Evolutionary conservation across 2,888 invertebrate species (phyloP), one percentile per base, ranked within the genome.

Genomic region (Napeogenes inachia): DNA sequence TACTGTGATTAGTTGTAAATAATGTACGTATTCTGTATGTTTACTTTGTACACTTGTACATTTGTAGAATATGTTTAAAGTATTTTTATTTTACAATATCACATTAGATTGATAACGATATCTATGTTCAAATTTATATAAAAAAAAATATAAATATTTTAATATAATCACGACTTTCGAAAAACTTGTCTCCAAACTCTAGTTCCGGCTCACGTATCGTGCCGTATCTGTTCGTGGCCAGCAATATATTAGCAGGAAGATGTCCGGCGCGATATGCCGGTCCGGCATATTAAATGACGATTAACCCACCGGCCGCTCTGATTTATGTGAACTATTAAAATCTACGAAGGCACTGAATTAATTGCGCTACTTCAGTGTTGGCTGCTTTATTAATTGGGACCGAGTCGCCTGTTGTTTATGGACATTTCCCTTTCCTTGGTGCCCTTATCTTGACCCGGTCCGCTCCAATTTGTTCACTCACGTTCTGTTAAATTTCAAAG

Each of bases 271-370:
- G 81, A 79, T 78, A 77, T 80, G 78, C 79, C 78, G 78, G 81
- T 68, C 82, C 82, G 81, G 87, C 87, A 89, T 89, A 89, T 89
- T 90, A 89, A 89, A 89, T 85, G 85, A 62, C 87, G 87, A 89
- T 89, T 89, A 89, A 84, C 88, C 89, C 87, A 87, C 87, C 86
- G 89, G 85, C 81, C 80, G 76, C 76, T 65, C 85, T 89, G 89
- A 89, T 89, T 89, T 89, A 89, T 89, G 88, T 75, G 81, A 89
- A 89, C 89, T 89, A 90, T 90, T 90, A 90, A 90, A 90, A 89
- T 88, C 87, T 89, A 77, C 84, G 89, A 89, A 89, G 87, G 89
- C 89, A 81, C 82, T 86, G 83, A 89, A 90, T 90, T 90, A 90
- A 90, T 90, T 86, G 89, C 86, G 81, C 87, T 84, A 89, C 88